Conservation (phyloP, 1,140 invertebrate species). For the Drosophila tsacasi region DNA sequence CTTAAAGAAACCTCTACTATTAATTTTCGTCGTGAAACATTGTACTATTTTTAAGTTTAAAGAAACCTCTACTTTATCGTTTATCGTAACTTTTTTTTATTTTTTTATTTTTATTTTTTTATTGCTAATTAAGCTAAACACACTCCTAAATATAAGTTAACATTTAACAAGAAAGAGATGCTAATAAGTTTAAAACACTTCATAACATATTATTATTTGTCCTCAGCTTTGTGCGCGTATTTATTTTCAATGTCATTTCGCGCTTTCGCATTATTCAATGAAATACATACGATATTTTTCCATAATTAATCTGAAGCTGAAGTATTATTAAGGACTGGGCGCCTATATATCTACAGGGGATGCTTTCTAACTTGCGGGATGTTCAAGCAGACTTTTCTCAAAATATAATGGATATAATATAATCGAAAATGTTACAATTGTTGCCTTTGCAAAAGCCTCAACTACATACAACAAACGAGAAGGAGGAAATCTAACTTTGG, state of each 20-base stretch:
- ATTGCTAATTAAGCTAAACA: conserved; percentile 22
- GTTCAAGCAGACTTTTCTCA: not conserved
- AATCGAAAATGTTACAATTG: too few relatives aligned
- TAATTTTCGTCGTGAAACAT: not conserved
- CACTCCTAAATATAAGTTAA: conserved; percentile 19
- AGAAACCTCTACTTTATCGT: not conserved
- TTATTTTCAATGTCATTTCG: conserved; percentile 23
- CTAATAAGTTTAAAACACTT: conserved; percentile 44
- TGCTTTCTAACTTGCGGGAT: not conserved
- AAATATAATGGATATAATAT: too few relatives aligned
- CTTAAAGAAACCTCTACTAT: not conserved
- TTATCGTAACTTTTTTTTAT: not conserved
- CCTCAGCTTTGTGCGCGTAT: conserved; percentile 5
- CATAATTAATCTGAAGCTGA: conserved; percentile 29
- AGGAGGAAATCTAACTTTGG: too few relatives aligned
- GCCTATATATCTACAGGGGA: not conserved
- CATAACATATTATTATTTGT: conserved; percentile 14
- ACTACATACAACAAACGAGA: too few relatives aligned
- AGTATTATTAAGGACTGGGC: not conserved
- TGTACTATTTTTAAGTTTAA: not conserved
- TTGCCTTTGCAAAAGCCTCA: too few relatives aligned
- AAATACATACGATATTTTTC: conserved; percentile 68
- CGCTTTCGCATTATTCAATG: conserved; percentile 19
- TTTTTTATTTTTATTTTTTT: not conserved
- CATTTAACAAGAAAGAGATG: conserved; percentile 46